Base-by-base conservation (phyloP, 2,113 vertebrate species). In the Rhinolophus sinicus region DNA sequence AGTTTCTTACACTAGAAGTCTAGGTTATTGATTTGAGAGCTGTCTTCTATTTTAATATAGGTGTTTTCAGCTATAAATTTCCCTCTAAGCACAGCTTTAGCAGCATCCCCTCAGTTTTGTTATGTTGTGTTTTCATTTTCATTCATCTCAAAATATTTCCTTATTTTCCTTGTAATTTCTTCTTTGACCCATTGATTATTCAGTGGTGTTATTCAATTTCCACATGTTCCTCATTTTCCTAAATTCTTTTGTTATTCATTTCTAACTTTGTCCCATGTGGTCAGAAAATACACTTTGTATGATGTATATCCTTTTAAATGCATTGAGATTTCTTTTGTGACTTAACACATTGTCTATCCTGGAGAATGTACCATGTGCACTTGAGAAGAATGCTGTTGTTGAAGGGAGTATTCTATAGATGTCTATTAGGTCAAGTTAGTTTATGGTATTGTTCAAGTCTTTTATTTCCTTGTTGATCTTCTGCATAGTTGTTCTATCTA, bases 151-250 rank as follows among this genome's bases (percentile, higher is more conserved):
- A 73, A 94, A 81, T 81, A 75, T 75, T 86, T 87, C 35, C 56
- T 75, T 40, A 47, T 67, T 90, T 85, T 86, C 50, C 12, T 90
- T 80, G 35, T 85, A 38, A 72, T 93, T 90, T 85, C 47, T 75
- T 72, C 52, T 88, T 77, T 89, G 40, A 28, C 22, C 64, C n/a
- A 78, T 26, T 44, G 58, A 21, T 44, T 67, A 82, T 15, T 82
- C 33, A 75, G 50, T 82, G 58, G 18, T 67, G 58, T 60, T 35
- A 67, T 38, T 56, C 18, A 18, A 90, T 62, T 77, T 69, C 40
- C 22, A 47, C 6, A 44, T 33, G 21, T 58, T 80, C 54, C 21
- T 47, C 15, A 65, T 80, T 90, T 81, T 56, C 56, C 65, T 47
- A 65, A 73, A 4, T 85, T 73, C 15, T 64, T 80, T 84, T 56